Evolutionary conservation across 2,888 invertebrate genomes (phyloP), one percentile per base, ranked within the genome.

Genomic region (Silvanus unidentatus): DNA sequence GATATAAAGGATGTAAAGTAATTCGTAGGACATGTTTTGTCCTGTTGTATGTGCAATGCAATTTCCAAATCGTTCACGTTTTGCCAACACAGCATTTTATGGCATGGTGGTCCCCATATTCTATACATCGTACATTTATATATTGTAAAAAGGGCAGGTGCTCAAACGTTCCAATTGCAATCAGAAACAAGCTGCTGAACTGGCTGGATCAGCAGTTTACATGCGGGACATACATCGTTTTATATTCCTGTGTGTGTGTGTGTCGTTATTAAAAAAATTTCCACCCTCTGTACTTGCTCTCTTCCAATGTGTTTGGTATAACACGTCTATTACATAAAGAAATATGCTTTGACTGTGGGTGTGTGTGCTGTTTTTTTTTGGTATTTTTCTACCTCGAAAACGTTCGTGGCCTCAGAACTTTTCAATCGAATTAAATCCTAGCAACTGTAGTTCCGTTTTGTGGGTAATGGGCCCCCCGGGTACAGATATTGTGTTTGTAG

Each of bases 31-130:
- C n/a, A n/a, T n/a, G n/a, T n/a, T n/a, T n/a, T n/a, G n/a, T n/a
- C n/a, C n/a, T n/a, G n/a, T n/a, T n/a, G n/a, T n/a, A n/a, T n/a
- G n/a, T 29, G 37, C 37, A 40, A 14, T 52, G 56, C 53, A 54
- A 60, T 60, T 63, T 56, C 56, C 54, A 56, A 61, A 61, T 59
- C 61, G 62, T 61, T 61, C 62, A 60, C 60, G 62, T 63, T 56
- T 50, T 49, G 60, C 57, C 49, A 52, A 56, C 55, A 44, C 49
- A 47, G 54, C 59, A 47, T 57, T 62, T 62, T 55, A 55, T 54
- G 52, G 50, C 52, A 32, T 37, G 54, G 53, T 52, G 54, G 32
- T 5, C 22, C 22, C 22, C 3, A 5, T 22, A 5, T 22, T 22
- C 22, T 22, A 22, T 22, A 22, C 8, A n/a, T n/a, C n/a, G n/a